Percentiles rank a stretch among this genome's conserved stretches.
phyloP scores from a whole-genome alignment of 2,113 vertebrate genomes.

The Ptilorrhoa leucosticta region DNA sequence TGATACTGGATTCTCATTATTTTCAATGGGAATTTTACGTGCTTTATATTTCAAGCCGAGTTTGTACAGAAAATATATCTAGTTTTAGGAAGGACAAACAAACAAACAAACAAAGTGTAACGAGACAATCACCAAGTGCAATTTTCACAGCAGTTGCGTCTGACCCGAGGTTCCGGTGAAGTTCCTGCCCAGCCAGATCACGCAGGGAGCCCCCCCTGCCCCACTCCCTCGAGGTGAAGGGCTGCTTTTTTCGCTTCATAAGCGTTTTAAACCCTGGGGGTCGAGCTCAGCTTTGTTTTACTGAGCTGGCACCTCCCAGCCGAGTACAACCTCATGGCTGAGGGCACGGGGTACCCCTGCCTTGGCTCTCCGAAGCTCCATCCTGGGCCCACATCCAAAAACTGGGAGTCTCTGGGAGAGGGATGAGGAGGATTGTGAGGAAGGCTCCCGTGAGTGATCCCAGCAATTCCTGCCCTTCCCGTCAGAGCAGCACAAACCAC shows the following conservation, averaged over 20 bases:
- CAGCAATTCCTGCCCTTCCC: background rate
- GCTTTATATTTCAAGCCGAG: constrained; percentile 75
- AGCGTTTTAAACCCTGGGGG: background rate
- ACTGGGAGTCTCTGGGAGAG: accelerated
- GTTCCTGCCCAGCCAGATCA: background rate
- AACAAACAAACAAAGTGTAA: background rate
- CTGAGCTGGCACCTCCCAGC: background rate
- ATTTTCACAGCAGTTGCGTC: constrained; percentile 48
- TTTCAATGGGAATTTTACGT: constrained; percentile 90
- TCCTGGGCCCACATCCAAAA: background rate
- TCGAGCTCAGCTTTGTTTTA: background rate
- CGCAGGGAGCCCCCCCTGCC: background rate
- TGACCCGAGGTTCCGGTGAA: background rate
- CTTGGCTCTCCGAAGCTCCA: background rate
- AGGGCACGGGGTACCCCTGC: background rate
- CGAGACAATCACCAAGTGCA: constrained; percentile 79
- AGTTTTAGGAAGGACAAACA: constrained; percentile 60
- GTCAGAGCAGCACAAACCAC: accelerated
- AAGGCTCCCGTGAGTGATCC: background rate
- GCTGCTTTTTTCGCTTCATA: background rate
- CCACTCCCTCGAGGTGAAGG: background rate
- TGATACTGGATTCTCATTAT: constrained; percentile 89
- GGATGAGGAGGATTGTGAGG: background rate
- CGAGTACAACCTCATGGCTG: background rate
- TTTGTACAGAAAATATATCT: constrained; percentile 60